phyloP scores from a whole-genome alignment of 2,113 vertebrate genomes.

The Leptobrachium leishanense region DNA sequence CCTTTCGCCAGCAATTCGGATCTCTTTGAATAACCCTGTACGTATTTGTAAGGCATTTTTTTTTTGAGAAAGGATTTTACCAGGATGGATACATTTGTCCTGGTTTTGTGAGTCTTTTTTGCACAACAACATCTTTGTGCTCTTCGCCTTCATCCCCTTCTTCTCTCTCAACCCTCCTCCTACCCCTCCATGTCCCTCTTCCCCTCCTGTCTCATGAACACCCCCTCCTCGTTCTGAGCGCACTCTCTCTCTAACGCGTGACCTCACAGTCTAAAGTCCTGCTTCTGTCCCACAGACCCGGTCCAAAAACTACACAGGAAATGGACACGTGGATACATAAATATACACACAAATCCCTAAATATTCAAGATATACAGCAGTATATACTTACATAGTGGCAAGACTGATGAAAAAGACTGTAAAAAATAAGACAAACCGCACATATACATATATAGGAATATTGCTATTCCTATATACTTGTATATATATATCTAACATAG shows the following conservation, averaged over 20 bases:
- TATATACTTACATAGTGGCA: not conserved
- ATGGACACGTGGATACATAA: constrained; percentile 6
- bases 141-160: not conserved
- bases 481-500: too few relatives aligned
- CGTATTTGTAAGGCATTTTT: too few relatives aligned
- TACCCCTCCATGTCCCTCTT: not conserved
- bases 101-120: not conserved
- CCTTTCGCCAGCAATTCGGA: too few relatives aligned
- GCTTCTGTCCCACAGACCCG: constrained; percentile 18
- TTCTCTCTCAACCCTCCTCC: not conserved
- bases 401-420: too few relatives aligned
- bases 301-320: constrained; percentile 38
- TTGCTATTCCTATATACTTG: too few relatives aligned
- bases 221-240: not conserved
- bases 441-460: too few relatives aligned
- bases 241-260: not conserved
- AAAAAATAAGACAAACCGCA: too few relatives aligned
- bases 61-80: too few relatives aligned
- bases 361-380: not conserved
- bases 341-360: not conserved
- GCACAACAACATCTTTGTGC: not conserved
- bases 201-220: not conserved
- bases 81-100: too few relatives aligned
- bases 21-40: too few relatives aligned
- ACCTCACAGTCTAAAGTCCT: constrained; percentile 25